A percentile compares a stretch with the other conserved stretches of the same genome.
phyloP scores from a whole-genome alignment of 2,888 invertebrate genomes.

The Ceramica pisi region DNA sequence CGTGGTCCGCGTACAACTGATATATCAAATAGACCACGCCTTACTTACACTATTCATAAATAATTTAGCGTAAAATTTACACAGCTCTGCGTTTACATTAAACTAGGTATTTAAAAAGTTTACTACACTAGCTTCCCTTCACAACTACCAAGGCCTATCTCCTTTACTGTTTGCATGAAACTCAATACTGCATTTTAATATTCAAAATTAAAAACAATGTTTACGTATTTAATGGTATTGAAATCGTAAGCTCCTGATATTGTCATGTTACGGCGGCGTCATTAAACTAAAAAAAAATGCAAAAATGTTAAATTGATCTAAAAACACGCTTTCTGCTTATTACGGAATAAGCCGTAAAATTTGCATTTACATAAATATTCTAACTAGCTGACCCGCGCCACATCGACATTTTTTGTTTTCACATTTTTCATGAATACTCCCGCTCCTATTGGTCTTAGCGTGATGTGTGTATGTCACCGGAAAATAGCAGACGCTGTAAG shows the following conservation, averaged over 20 bases:
- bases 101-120: constrained; percentile 62
- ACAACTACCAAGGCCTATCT: constrained; percentile 68
- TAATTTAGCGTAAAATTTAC: constrained; percentile 86
- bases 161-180: constrained; percentile 47
- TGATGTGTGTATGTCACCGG: no score
- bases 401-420: no score
- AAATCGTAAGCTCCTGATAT: constrained; percentile 31
- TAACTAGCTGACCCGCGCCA: not conserved
- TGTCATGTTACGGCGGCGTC: not conserved
- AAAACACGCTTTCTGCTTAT: not conserved
- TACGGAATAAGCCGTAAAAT: constrained; percentile 12
- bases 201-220: constrained; percentile 8
- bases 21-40: constrained; percentile 77
- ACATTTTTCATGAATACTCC: no score
- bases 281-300: constrained; percentile 23
- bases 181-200: constrained; percentile 51
- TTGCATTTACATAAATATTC: constrained; percentile 14
- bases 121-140: constrained; percentile 64
- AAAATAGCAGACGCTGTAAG: no score
- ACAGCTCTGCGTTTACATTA: constrained; percentile 77
- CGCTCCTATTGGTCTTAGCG: no score
- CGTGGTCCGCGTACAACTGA: constrained; percentile 71
- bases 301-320: constrained; percentile 23
- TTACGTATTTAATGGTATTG: constrained; percentile 11
- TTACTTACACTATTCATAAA: constrained; percentile 84